Evolutionary conservation across 1,140 invertebrate species (phyloP).

Genomic region (Chironomus tepperi): DNA sequence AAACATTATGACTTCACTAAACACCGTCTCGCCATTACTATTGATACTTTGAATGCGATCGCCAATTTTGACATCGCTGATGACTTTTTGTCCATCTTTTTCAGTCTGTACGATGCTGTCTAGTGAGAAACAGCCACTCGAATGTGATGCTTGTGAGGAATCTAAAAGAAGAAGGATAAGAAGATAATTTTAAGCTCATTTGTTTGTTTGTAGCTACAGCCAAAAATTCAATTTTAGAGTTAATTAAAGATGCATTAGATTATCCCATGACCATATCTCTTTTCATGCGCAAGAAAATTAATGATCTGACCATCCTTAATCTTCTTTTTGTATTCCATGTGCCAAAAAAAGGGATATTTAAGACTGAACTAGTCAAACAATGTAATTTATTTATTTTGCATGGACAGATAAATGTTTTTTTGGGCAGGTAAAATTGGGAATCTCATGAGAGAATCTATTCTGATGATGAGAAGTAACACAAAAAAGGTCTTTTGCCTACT

Average conservation of each 20-base stretch:
- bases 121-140: conserved; percentile 73
- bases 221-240: background rate
- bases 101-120: conserved; percentile 52
- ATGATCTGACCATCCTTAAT: background rate
- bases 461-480: too few species aligned
- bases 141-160: conserved; percentile 74
- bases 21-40: conserved; percentile 55
- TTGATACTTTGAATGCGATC: conserved; percentile 73
- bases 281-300: conserved; percentile 6
- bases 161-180: conserved; percentile 55
- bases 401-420: too few species aligned
- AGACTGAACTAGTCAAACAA: too few species aligned
- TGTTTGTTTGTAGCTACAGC: background rate
- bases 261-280: background rate
- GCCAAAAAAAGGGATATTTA: too few species aligned
- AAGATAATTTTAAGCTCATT: background rate
- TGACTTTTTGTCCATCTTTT: conserved; percentile 45
- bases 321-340: too few species aligned
- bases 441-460: too few species aligned
- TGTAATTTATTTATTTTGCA: too few species aligned
- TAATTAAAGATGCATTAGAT: conserved; percentile 23
- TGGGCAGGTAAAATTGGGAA: too few species aligned
- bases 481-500: too few species aligned
- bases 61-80: conserved; percentile 65
- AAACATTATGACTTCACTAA: conserved; percentile 82